Conservation (phyloP, 2,888 invertebrate genomes). For the Clusia tigrina region DNA sequence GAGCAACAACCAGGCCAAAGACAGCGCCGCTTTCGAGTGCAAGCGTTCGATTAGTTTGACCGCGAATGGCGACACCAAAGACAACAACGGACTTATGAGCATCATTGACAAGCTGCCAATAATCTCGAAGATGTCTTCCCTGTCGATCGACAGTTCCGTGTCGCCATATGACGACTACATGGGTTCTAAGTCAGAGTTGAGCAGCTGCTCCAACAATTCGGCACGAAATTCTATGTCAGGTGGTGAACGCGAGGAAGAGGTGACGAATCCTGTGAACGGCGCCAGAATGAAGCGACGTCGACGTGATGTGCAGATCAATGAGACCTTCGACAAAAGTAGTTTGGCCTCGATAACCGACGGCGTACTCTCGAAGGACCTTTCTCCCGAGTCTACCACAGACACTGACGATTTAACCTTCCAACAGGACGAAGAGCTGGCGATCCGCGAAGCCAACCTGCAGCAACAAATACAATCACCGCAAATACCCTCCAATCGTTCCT, state of each 20-base stretch:
- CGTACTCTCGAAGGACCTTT: constrained; percentile 62
- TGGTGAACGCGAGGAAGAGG: constrained; percentile 41
- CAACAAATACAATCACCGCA: constrained; percentile 39
- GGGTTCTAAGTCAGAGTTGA: constrained; percentile 61
- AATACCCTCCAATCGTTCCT: constrained; percentile 53
- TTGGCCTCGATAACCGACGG: constrained; percentile 63
- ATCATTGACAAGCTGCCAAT: constrained; percentile 64
- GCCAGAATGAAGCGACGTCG: constrained; percentile 55
- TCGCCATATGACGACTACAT: constrained; percentile 63
- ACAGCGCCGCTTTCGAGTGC: constrained; percentile 46
- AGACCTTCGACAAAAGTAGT: constrained; percentile 65
- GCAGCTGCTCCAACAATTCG: constrained; percentile 56
- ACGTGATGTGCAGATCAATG: constrained; percentile 62
- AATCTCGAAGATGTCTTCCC: constrained; percentile 63
- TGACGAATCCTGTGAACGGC: constrained; percentile 31
- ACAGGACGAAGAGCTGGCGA: constrained; percentile 60
- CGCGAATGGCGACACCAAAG: constrained; percentile 42
- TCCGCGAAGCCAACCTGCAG: constrained; percentile 43
- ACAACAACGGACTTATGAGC: constrained; percentile 60
- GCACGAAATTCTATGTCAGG: constrained; percentile 49
- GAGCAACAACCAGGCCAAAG: constrained; percentile 47
- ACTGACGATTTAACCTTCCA: constrained; percentile 65
- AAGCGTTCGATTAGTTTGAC: constrained; percentile 63
- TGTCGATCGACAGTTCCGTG: constrained; percentile 62
- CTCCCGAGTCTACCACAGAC: constrained; percentile 62